Base-by-base conservation (phyloP, 2,113 vertebrate genomes). In the Cyanoramphus novaezelandiae region DNA sequence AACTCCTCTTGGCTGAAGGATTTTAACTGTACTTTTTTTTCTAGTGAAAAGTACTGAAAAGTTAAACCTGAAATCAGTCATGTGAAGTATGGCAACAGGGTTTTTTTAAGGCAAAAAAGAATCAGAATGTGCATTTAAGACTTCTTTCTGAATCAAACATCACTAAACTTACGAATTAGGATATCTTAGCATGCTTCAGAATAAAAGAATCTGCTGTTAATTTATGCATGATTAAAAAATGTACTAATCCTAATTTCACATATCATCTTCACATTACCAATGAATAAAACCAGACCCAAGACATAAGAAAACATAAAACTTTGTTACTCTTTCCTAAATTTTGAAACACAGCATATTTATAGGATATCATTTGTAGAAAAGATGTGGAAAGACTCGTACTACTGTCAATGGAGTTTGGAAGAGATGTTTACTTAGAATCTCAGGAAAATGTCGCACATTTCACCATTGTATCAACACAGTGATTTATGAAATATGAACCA, bases 401-500 rank as follows among this genome's bases (percentile, higher is more conserved):
- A 37, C 47, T 81, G 43, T 86, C 80, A 90, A 28, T 75, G 41
- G 57, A 71, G 63, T 86, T 75, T 68, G 76, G 78, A 86, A 75
- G 59, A 67, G 44, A 88, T 81, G 52, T 92, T 97, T 93, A 89
- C 77, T 43, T 86, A 96, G 86, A 93, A 96, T 97, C 93, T 96
- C 92, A 97, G 93, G 92, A 97, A 98, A 97, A 98, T 92, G 90
- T 96, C 2, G 20, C 67, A 87, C 81, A 79, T 91, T 96, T 97
- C 95, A 95, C 82, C 90, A 95, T 84, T 96, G 92, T 96, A 93
- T 95, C 97, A 98, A 96, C 92, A 97, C 13, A 24, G 60, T 86
- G 92, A 95, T 94, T 97, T 97, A 95, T 96, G 97, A 98, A 98
- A 98, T 82, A 86, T 15, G 96, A 98, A 90, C 88, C 94, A 96